These are phyloP conservation scores for Bolborhynchus lineola DNA, from an alignment of 2,113 vertebrate genomes.

Conservation along the genomic window DNA sequence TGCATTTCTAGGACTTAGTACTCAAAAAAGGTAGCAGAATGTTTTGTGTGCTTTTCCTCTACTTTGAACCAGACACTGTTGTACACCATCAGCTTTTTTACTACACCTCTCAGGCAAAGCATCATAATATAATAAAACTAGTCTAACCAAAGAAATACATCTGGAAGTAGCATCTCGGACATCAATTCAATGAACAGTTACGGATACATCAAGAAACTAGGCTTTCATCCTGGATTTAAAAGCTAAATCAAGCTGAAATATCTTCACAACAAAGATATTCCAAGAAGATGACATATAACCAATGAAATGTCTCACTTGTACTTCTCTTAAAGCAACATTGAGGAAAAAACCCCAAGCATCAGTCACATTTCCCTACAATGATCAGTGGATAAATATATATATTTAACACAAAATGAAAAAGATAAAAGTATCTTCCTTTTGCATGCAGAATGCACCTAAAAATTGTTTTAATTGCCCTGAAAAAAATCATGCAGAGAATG, in stretches of 20 bases:
- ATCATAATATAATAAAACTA: not conserved
- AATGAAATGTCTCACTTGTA: not conserved
- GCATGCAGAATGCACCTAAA: not conserved
- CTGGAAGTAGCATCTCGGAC: not conserved
- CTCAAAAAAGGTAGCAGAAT: not conserved
- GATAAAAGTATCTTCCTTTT: not conserved
- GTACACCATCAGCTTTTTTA: not conserved
- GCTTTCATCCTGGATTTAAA: not conserved
- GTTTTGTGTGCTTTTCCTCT: not conserved
- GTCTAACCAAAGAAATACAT: not conserved
- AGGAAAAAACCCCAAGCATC: not conserved
- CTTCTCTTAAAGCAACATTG: not conserved
- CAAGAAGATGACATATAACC: not conserved
- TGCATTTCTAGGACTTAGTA: not conserved
- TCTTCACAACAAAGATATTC: not conserved
- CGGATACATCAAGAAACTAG: not conserved
- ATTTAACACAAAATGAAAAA: not conserved
- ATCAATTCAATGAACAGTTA: slow-evolving; percentile 1
- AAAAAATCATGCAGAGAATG: not conserved
- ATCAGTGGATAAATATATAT: not conserved
- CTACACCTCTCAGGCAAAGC: not conserved
- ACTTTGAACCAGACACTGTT: not conserved
- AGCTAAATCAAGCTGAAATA: slow-evolving; percentile 18
- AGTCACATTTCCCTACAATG: not conserved
- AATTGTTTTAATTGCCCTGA: not conserved